Conservation (phyloP, 2,888 invertebrate genomes). For the Myopa testacea region DNA sequence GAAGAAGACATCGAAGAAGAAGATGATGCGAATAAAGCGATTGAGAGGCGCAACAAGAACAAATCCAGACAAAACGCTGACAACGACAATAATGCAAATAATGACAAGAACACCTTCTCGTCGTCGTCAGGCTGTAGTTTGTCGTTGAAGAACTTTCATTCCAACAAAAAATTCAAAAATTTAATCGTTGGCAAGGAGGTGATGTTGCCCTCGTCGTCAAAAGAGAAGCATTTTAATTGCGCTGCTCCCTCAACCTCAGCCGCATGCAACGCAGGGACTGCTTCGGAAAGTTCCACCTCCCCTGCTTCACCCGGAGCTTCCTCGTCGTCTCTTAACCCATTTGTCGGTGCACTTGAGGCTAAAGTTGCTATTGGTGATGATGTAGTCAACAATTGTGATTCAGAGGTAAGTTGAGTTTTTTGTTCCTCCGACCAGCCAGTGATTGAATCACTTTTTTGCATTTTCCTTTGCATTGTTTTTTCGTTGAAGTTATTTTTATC, state of each 20-base stretch:
- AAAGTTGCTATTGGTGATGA: conserved; percentile 43
- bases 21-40: conserved; percentile 19
- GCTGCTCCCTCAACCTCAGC: conserved; percentile 47
- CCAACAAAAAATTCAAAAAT: conserved; percentile 63
- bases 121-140: conserved; percentile 25
- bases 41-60: conserved; percentile 31
- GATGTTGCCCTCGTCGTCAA: conserved; percentile 63
- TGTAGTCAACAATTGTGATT: conserved; percentile 49
- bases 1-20: conserved; percentile 21
- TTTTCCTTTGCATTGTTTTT: conserved; percentile 43
- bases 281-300: conserved; percentile 39
- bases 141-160: conserved; percentile 27
- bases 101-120: conserved; percentile 22
- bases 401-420: conserved; percentile 54
- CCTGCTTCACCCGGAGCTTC: background rate
- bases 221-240: conserved; percentile 61
- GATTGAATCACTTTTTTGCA: conserved; percentile 25
- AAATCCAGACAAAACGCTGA: conserved; percentile 38
- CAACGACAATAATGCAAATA: conserved; percentile 36
- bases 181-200: conserved; percentile 63
- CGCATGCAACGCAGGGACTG: conserved; percentile 49
- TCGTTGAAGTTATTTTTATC: conserved; percentile 47
- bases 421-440: conserved; percentile 1
- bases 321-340: conserved; percentile 24
- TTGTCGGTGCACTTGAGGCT: conserved; percentile 36